Percentiles rank a stretch among this genome's conserved stretches.
Conservation (phyloP, 2,888 invertebrate species). For the Eubasilissa splendida region DNA sequence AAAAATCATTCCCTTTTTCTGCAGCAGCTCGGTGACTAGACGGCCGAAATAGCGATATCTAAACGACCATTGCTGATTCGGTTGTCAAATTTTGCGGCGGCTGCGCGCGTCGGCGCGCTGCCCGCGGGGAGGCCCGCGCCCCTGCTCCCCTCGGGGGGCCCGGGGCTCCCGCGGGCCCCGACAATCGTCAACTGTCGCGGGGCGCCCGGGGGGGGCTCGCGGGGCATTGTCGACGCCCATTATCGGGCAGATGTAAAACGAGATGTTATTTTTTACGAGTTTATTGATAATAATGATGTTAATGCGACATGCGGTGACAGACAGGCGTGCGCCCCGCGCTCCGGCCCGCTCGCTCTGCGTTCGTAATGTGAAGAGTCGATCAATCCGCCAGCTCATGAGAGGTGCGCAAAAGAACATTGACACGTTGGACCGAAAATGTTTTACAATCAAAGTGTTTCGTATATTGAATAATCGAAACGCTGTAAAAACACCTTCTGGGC, state of each 20-base stretch:
- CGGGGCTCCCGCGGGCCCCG: conserved; percentile 4
- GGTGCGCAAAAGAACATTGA: no score
- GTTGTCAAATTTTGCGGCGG: background rate
- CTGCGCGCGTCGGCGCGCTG: background rate
- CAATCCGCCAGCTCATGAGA: no score
- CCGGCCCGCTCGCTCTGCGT: no score
- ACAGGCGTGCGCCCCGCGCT: no score
- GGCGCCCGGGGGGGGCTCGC: background rate
- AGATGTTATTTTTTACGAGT: conserved; percentile 15
- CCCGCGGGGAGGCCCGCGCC: background rate
- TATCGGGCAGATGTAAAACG: conserved; percentile 17
- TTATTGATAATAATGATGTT: conserved; percentile 12
- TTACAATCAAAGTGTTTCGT: no score
- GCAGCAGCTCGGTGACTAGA: no score
- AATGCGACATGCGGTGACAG: conserved; percentile 15
- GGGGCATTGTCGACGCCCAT: background rate
- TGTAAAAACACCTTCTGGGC: no score
- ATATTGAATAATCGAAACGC: no score
- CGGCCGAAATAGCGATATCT: no score
- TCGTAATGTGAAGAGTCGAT: no score
- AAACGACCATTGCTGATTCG: background rate
- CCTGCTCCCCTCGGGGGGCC: background rate
- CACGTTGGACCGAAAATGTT: no score
- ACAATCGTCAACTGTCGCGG: conserved; percentile 19
- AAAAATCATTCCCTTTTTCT: no score